Conservation (phyloP, 2,113 vertebrate genomes). For the Aptenodytes patagonicus region DNA sequence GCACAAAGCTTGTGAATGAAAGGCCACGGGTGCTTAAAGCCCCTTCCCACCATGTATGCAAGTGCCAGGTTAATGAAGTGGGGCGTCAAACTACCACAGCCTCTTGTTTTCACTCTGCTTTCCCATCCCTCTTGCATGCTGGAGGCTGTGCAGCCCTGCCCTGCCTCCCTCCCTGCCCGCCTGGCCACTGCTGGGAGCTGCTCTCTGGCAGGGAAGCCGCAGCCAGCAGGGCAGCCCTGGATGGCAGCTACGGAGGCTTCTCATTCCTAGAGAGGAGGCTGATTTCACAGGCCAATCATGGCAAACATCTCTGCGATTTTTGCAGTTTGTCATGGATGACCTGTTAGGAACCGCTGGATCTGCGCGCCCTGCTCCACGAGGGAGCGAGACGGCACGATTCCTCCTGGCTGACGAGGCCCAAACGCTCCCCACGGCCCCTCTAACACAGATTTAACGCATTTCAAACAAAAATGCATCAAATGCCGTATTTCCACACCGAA, state of each 20-base stretch:
- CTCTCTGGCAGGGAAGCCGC: not conserved
- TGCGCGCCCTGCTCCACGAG: rapidly evolving
- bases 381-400: not conserved
- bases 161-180: not conserved
- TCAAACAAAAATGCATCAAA: conserved; percentile 53
- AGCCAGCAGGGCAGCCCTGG: not conserved
- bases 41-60: rapidly evolving
- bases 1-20: not conserved
- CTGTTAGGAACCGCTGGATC: not conserved
- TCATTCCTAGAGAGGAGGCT: conserved; percentile 44
- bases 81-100: not conserved
- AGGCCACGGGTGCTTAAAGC: not conserved
- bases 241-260: not conserved
- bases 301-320: not conserved
- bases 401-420: rapidly evolving
- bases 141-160: not conserved
- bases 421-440: not conserved
- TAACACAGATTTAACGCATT: conserved; percentile 30
- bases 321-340: conserved; percentile 27
- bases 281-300: not conserved
- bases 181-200: not conserved
- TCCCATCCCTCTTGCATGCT: not conserved
- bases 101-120: not conserved
- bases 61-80: rapidly evolving
- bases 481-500: not conserved